Evolutionary conservation across 2,888 invertebrate genomes (phyloP).

Genomic region (Macrophya alboannulata): DNA sequence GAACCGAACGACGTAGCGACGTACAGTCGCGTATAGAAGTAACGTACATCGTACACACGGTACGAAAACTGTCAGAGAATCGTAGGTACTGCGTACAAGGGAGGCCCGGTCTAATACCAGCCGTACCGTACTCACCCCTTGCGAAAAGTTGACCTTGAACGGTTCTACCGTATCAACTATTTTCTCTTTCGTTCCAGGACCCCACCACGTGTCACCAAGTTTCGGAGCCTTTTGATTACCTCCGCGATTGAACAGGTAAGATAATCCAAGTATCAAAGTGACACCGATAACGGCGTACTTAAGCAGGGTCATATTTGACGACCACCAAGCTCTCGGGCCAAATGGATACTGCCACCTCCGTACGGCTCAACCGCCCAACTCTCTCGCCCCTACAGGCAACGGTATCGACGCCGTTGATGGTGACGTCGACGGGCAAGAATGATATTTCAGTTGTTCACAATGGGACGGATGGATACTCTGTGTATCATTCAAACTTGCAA

Average conservation of each 20-base stretch:
- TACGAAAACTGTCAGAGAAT: background rate
- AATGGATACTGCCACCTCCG: conserved; percentile 43
- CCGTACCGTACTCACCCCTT: conserved; percentile 80
- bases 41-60: background rate
- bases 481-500: background rate
- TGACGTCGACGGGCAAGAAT: background rate
- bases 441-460: background rate
- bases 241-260: conserved; percentile 45
- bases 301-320: conserved; percentile 45
- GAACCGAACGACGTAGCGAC: background rate
- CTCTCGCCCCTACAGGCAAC: background rate
- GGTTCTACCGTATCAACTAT: conserved; percentile 82
- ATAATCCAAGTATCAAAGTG: conserved; percentile 43
- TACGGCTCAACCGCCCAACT: conserved; percentile 6
- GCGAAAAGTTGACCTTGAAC: conserved; percentile 83
- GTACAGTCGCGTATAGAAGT: background rate
- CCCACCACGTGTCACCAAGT: conserved; percentile 83
- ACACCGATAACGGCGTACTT: conserved; percentile 45
- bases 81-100: background rate
- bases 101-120: background rate
- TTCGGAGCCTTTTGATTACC: conserved; percentile 46
- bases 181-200: conserved; percentile 79
- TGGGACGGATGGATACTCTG: background rate
- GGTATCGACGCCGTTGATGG: conserved; percentile 42
- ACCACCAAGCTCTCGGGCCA: conserved; percentile 46